Conservation (phyloP, 2,888 invertebrate genomes). For the Eristalis tenax region DNA sequence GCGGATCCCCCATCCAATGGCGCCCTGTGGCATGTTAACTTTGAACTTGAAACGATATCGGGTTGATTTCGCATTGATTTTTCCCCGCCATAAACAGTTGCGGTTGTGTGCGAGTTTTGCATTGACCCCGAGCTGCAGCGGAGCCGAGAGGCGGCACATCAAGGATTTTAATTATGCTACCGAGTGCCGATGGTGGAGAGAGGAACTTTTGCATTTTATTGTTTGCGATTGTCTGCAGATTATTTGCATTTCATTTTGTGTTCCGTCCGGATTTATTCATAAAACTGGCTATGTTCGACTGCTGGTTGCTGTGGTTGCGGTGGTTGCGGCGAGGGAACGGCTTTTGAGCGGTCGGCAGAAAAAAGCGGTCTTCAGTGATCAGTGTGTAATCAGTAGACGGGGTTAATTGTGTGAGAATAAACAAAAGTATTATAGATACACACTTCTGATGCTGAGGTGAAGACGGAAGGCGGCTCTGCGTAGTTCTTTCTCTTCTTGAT, state of each 20-base stretch:
- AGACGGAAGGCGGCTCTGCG: neutral
- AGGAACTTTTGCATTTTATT: constrained; percentile 40
- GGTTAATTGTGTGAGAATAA: constrained; percentile 24
- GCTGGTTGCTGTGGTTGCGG: neutral
- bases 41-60: neutral
- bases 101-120: neutral
- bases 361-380: constrained; percentile 12
- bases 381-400: constrained; percentile 3
- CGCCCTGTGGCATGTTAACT: neutral
- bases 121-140: neutral
- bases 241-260: constrained; percentile 34
- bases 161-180: constrained; percentile 53
- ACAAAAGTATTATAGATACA: neutral
- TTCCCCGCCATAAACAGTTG: neutral
- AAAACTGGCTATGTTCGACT: neutral
- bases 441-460: neutral
- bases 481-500: neutral
- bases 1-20: neutral
- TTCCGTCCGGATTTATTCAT: neutral
- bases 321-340: neutral
- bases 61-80: neutral
- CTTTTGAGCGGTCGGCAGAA: neutral
- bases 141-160: constrained; percentile 5
- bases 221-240: constrained; percentile 53
- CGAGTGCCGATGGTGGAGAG: neutral